These are phyloP conservation scores for Chiloscyllium punctatum DNA, from an alignment of 2,797 vertebrate species.

Conservation along the genomic window DNA sequence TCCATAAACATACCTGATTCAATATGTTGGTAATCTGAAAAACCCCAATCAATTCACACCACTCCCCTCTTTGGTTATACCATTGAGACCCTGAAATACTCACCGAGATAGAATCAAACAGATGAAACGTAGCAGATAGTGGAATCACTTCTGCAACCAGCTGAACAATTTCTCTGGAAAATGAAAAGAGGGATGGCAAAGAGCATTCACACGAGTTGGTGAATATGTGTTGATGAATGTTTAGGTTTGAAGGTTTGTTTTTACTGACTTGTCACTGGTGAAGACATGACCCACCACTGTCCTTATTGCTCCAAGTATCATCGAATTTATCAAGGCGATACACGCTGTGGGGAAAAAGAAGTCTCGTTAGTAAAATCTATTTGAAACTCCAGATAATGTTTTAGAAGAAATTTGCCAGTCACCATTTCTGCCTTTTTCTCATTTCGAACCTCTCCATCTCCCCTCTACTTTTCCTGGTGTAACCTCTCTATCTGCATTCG, in stretches of 20 bases:
- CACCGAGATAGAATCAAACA: no score
- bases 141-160: no score
- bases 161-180: no score
- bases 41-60: no score
- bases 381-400: not conserved
- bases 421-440: not conserved
- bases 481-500: not conserved
- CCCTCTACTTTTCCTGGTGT: not conserved
- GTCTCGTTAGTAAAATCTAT: not conserved
- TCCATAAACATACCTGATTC: no score
- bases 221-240: not conserved
- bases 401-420: not conserved
- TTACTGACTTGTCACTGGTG: conserved; percentile 71
- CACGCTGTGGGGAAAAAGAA: not conserved
- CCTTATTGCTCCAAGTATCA: conserved; percentile 53
- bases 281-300: conserved; percentile 68
- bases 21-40: no score
- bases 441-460: not conserved
- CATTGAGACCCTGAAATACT: no score
- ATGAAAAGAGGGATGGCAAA: not conserved
- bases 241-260: rapidly evolving
- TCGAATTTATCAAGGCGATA: not conserved
- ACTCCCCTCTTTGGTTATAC: no score
- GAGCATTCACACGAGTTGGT: not conserved
- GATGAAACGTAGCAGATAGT: conserved; percentile 60